Percentiles rank a stretch among this genome's conserved stretches.
Conservation (phyloP, 2,113 vertebrate species). For the Aleadryas rufinucha region DNA sequence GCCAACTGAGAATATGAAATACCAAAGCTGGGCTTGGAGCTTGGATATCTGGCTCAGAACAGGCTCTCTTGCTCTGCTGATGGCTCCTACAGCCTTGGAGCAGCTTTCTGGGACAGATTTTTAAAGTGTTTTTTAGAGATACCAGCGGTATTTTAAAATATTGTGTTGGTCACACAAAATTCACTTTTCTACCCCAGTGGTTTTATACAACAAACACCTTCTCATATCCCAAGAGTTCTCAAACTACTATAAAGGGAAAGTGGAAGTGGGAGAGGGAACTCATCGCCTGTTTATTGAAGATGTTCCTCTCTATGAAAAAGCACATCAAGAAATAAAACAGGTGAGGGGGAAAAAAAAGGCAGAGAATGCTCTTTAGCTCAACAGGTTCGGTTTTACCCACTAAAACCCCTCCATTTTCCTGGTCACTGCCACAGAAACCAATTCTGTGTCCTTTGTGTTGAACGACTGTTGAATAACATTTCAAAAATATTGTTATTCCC, state of each 20-base stretch:
- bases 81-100: neutral
- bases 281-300: neutral
- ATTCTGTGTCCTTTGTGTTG: neutral
- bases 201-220: neutral
- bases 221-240: neutral
- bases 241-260: neutral
- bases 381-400: neutral
- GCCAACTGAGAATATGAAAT: neutral
- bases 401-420: neutral
- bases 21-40: neutral
- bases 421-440: neutral
- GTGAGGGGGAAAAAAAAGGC: accelerated
- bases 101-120: neutral
- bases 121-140: neutral
- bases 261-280: neutral
- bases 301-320: neutral
- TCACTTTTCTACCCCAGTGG: neutral
- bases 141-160: neutral
- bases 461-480: neutral
- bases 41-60: neutral
- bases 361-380: neutral
- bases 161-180: neutral
- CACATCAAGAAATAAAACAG: neutral
- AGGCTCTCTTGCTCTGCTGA: neutral
- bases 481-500: neutral